phyloP scores from a whole-genome alignment of 1,140 invertebrate species.

The Drosophila takahashii region DNA sequence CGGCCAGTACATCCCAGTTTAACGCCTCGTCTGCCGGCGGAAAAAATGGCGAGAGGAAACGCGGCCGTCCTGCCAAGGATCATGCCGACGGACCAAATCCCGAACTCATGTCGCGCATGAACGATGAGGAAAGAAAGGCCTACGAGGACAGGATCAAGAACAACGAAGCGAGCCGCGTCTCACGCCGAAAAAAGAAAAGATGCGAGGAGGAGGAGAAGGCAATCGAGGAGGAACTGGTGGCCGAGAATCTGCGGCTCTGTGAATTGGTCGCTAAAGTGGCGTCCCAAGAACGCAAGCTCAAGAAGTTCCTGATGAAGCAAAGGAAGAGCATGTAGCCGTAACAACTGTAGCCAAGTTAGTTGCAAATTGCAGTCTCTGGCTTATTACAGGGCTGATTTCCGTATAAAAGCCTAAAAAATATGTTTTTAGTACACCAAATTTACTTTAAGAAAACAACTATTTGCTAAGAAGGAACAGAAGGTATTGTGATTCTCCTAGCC shows the following conservation, averaged over 20 bases:
- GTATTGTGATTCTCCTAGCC: too few relatives aligned
- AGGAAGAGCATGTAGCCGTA: too few relatives aligned
- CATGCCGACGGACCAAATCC: constrained; percentile 75
- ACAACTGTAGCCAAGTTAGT: too few relatives aligned
- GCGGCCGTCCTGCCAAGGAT: constrained; percentile 74
- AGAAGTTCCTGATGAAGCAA: constrained; percentile 21
- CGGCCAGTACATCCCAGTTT: constrained; percentile 61
- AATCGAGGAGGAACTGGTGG: constrained; percentile 38
- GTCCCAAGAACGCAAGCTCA: constrained; percentile 4
- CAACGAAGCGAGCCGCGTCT: constrained; percentile 76
- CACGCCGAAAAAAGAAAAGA: constrained; percentile 69
- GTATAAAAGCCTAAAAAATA: too few relatives aligned
- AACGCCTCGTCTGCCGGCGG: constrained; percentile 15
- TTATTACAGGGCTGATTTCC: too few relatives aligned
- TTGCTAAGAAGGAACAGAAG: too few relatives aligned
- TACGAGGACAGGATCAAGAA: constrained; percentile 75
- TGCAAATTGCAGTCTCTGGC: too few relatives aligned
- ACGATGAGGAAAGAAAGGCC: constrained; percentile 47
- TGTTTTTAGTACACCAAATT: too few relatives aligned
- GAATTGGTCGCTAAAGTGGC: constrained; percentile 6
- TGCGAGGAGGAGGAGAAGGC: constrained; percentile 58
- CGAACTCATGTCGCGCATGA: constrained; percentile 51
- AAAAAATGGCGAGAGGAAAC: constrained; percentile 48
- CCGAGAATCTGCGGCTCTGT: constrained; percentile 19
- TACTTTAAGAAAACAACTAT: too few relatives aligned